A percentile compares a stretch with the other conserved stretches of the same genome.
phyloP scores from a whole-genome alignment of 2,797 vertebrate genomes.

The Moxostoma hubbsi region DNA sequence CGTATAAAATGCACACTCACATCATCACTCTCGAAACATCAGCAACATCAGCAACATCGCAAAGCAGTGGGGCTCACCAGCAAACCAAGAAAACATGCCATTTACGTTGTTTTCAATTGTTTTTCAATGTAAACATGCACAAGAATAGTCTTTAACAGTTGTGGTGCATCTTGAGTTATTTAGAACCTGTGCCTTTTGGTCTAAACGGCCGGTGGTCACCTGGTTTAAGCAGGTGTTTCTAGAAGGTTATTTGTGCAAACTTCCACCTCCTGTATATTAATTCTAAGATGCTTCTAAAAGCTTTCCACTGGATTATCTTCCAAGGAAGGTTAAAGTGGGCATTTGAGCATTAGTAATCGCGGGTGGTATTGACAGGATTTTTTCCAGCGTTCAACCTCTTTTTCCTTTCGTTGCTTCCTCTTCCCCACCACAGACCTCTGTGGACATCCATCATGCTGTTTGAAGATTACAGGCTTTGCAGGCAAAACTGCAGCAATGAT shows the following conservation, averaged over 20 bases:
- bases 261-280: background rate
- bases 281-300: background rate
- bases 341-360: background rate
- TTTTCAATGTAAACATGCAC: no score
- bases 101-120: no score
- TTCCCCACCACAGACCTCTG: background rate
- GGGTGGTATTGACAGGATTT: background rate
- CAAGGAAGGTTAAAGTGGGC: background rate
- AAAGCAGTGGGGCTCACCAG: background rate
- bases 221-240: background rate
- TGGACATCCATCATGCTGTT: background rate
- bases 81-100: background rate
- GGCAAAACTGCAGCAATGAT: background rate
- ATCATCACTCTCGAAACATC: background rate
- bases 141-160: no score
- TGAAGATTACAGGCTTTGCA: background rate
- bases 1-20: constrained; percentile 22
- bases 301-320: background rate
- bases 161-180: no score
- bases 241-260: background rate
- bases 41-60: background rate
- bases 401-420: background rate
- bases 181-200: no score
- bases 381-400: background rate
- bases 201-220: no score